phyloP scores from a whole-genome alignment of 2,113 vertebrate species.

The Dendropsophus ebraccatus region DNA sequence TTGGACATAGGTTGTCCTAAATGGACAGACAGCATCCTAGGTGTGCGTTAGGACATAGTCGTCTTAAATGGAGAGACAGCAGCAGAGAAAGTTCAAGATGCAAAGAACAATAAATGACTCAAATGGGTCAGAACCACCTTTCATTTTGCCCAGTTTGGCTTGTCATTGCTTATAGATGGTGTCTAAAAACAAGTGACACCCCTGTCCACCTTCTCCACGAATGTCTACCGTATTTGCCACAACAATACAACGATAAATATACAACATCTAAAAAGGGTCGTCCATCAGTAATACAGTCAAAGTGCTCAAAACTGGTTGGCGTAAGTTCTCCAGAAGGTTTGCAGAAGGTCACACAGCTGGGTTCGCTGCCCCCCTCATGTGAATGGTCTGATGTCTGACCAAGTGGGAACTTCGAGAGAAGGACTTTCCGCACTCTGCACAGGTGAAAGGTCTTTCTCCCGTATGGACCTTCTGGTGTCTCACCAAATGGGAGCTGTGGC shows the following conservation, averaged over 20 bases:
- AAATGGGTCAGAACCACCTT: not conserved
- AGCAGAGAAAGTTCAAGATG: too few relatives aligned
- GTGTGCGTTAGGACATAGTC: too few relatives aligned
- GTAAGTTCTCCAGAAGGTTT: too few relatives aligned
- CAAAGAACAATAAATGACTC: not conserved
- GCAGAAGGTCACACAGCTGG: not conserved
- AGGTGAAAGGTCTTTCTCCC: slow-evolving; percentile 63
- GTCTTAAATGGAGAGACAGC: too few relatives aligned
- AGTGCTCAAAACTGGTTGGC: not conserved
- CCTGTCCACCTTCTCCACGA: not conserved
- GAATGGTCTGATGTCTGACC: slow-evolving; percentile 68
- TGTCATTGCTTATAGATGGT: not conserved
- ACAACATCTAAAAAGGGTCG: not conserved
- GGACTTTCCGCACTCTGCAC: slow-evolving; percentile 57
- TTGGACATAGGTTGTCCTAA: too few relatives aligned
- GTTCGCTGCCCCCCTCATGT: slow-evolving; percentile 59
- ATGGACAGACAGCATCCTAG: too few relatives aligned
- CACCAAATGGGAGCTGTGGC: slow-evolving; percentile 63
- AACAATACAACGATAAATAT: not conserved
- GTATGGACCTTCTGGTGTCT: slow-evolving; percentile 62
- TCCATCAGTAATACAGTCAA: not conserved
- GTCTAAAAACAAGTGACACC: too few relatives aligned
- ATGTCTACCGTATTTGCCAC: not conserved
- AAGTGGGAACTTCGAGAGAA: slow-evolving; percentile 65
- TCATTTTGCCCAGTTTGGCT: not conserved